These are phyloP conservation scores for Pristionchus fissidentatus DNA, from an alignment of 2,888 invertebrate genomes.

Conservation along the genomic window DNA sequence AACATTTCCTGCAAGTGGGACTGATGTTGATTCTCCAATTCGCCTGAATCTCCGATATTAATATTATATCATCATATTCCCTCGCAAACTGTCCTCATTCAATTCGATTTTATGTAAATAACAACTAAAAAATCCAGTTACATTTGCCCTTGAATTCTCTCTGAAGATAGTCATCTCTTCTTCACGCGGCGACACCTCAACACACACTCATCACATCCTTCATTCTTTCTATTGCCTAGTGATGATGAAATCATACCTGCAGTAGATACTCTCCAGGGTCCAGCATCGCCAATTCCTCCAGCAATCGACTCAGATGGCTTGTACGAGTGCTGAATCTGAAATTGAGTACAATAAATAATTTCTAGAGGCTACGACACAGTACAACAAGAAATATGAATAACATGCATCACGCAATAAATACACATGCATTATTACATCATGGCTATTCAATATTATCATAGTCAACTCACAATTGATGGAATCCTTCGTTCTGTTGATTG, in stretches of 20 bases:
- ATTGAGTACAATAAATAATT: neutral
- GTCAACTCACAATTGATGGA: constrained; percentile 4
- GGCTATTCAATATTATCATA: neutral
- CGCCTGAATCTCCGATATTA: too few relatives aligned
- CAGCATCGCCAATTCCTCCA: neutral
- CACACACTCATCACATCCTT: neutral
- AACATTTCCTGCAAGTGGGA: constrained; percentile 1
- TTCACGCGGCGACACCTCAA: neutral
- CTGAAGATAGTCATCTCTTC: neutral
- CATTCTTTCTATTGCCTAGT: neutral
- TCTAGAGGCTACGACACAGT: neutral
- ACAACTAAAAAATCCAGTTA: too few relatives aligned
- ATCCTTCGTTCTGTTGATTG: neutral
- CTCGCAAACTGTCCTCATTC: too few relatives aligned
- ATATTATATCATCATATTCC: too few relatives aligned
- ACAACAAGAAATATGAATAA: too few relatives aligned
- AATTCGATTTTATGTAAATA: too few relatives aligned
- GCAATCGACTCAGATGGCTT: neutral
- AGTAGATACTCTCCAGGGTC: neutral
- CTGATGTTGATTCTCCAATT: too few relatives aligned
- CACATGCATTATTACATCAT: neutral
- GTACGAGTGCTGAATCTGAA: neutral
- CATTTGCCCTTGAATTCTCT: neutral
- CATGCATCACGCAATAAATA: too few relatives aligned
- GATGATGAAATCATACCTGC: neutral